These are phyloP conservation scores for Nomada hirtipes DNA, from an alignment of 2,888 invertebrate species.

Conservation along the genomic window DNA sequence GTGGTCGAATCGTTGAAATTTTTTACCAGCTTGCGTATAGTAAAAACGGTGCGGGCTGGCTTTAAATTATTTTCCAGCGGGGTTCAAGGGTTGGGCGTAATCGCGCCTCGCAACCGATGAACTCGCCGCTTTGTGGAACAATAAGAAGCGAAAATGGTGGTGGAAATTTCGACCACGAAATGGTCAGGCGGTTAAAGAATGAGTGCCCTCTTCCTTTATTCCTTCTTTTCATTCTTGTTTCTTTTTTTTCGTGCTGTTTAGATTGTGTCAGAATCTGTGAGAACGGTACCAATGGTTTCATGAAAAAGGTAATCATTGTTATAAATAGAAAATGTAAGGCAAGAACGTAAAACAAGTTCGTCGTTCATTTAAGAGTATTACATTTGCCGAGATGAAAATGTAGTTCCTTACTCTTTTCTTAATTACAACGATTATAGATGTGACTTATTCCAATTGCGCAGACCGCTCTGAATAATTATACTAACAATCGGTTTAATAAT, in stretches of 20 bases:
- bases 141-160: constrained; percentile 41
- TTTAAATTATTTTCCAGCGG: constrained; percentile 52
- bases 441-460: too few species aligned
- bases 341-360: not conserved
- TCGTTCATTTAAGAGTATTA: not conserved
- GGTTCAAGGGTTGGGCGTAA: constrained; percentile 28
- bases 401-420: too few species aligned
- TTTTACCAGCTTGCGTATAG: not conserved
- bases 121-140: constrained; percentile 23
- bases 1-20: constrained; percentile 28
- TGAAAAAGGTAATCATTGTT: constrained; percentile 27
- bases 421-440: too few species aligned
- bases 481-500: too few species aligned
- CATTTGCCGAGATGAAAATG: too few species aligned
- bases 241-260: not conserved
- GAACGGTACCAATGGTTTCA: not conserved
- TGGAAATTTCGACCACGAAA: constrained; percentile 30
- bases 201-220: constrained; percentile 7
- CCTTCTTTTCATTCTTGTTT: not conserved
- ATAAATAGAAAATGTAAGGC: too few species aligned
- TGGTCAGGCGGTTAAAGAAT: constrained; percentile 37
- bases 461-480: too few species aligned
- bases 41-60: constrained; percentile 34
- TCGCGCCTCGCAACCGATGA: constrained; percentile 29
- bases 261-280: not conserved